A percentile compares a stretch with the other conserved stretches of the same genome.
Conservation (phyloP, 2,113 vertebrate species). For the Natator depressus region DNA sequence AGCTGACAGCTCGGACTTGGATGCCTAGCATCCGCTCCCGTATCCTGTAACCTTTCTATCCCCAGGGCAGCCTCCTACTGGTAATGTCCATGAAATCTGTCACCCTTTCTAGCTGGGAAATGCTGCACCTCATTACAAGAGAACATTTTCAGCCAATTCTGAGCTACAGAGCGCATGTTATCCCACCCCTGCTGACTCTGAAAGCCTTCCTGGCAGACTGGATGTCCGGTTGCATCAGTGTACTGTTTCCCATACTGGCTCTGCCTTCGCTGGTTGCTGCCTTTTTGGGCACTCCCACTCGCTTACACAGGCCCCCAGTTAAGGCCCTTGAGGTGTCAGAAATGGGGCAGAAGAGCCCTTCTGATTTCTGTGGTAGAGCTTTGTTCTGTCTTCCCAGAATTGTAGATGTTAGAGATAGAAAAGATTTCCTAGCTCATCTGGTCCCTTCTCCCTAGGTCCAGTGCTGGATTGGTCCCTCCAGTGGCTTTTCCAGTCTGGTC, state of each 20-base stretch:
- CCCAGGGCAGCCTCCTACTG: background rate
- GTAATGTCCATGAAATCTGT: background rate
- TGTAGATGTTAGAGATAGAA: background rate
- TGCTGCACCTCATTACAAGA: background rate
- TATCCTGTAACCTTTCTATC: background rate
- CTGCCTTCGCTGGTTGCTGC: background rate
- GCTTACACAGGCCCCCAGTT: background rate
- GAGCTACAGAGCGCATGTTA: background rate
- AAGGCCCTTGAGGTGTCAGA: background rate
- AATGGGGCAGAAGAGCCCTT: background rate
- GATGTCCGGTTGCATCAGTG: fast-evolving
- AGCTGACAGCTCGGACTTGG: fast-evolving
- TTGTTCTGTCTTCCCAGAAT: background rate
- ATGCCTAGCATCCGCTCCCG: fast-evolving
- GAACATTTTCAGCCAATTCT: background rate
- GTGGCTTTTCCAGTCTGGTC: background rate
- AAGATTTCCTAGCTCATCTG: fast-evolving
- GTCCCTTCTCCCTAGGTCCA: background rate
- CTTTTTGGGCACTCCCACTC: background rate
- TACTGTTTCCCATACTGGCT: background rate
- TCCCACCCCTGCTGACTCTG: background rate
- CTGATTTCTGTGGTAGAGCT: background rate
- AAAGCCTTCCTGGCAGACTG: background rate
- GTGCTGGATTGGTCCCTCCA: background rate
- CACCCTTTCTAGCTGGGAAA: background rate